Evolutionary conservation across 2,888 invertebrate species (phyloP), one percentile per base, ranked within the genome.

Genomic region (Orthosia gothica): DNA sequence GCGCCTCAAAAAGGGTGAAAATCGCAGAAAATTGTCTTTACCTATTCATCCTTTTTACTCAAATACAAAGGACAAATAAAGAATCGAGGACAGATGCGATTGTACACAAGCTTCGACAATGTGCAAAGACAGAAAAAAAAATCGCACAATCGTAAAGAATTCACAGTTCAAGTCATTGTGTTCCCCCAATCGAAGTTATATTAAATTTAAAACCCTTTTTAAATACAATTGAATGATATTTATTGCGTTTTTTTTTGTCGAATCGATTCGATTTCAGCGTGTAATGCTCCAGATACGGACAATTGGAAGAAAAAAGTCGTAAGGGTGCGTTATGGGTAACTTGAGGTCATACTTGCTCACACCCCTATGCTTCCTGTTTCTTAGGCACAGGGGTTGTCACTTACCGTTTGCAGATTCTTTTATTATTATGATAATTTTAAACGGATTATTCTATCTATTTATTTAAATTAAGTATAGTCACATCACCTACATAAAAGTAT

Each of bases 151-250:
- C 79, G 81, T 88, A 87, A 88, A 88, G 85, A 93, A 92, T 92
- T 92, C 90, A 88, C 90, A 87, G 87, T 90, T 89, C 92, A 92
- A 92, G 92, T 93, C 91, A 90, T 88, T 81, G 82, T 84, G 63
- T 85, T 78, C 89, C 94, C 95, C 95, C 94, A 94, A 95, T 95
- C 91, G 93, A 89, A 91, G 89, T 91, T 88, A 94, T 94, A 95
- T 95, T 95, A 95, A 94, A 95, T 94, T 95, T 92, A 94, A 94
- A 96, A 94, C 94, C 96, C 96, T 92, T 95, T 81, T 94, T 95
- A 95, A 96, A 93, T 93, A 94, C 95, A 95, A 96, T 95, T 88
- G 94, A 94, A 95, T 94, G 93, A 96, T 96, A 96, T 96, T 96
- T 96, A 96, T 96, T 96, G 95, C 92, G 89, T 92, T 95, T 94